A percentile compares a stretch with the other conserved stretches of the same genome.
phyloP scores from a whole-genome alignment of 1,140 invertebrate genomes.

The Tetramorium parvispinum region DNA sequence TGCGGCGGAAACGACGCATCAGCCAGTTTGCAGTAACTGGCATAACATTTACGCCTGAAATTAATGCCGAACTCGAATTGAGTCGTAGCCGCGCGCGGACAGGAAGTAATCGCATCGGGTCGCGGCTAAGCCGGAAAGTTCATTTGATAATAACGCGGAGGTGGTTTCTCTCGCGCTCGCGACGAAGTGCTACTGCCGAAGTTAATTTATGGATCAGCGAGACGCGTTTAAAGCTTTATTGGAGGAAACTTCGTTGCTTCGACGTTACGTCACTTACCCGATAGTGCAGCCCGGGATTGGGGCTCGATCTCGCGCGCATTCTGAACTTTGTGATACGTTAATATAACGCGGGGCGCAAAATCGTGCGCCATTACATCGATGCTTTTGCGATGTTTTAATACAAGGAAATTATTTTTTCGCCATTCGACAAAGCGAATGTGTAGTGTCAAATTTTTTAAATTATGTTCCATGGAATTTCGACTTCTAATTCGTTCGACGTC shows the following conservation, averaged over 20 bases:
- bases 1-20: constrained; percentile 31
- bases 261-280: constrained; percentile 14
- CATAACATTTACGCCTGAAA: constrained; percentile 68
- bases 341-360: neutral
- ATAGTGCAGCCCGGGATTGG: neutral
- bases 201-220: constrained; percentile 54
- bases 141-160: constrained; percentile 46
- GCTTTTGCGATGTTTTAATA: neutral
- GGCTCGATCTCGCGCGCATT: neutral
- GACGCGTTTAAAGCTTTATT: constrained; percentile 51
- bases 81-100: constrained; percentile 13
- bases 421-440: neutral
- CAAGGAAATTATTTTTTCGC: neutral
- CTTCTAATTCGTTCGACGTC: neutral
- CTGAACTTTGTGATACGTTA: constrained; percentile 15
- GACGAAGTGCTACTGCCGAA: constrained; percentile 48
- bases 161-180: neutral
- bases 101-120: constrained; percentile 51
- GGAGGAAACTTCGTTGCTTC: constrained; percentile 44
- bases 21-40: constrained; percentile 48
- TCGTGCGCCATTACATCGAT: neutral
- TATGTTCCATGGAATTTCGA: neutral
- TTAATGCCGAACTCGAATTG: constrained; percentile 63
- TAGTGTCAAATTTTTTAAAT: neutral
- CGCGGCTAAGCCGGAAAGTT: constrained; percentile 37